Conservation (phyloP, 1,140 invertebrate genomes). For the Euwallacea fornicatus region DNA sequence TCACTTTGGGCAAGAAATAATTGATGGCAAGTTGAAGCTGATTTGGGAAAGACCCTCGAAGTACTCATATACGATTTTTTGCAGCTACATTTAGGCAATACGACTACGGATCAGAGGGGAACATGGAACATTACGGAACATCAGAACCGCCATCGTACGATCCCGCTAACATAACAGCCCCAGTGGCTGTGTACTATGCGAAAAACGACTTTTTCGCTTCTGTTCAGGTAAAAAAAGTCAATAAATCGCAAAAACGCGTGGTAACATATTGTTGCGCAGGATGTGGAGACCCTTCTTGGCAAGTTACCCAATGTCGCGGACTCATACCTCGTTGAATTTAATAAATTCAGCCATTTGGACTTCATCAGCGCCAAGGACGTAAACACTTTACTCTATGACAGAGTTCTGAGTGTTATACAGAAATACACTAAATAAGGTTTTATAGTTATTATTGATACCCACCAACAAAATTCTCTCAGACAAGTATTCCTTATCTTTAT, state of each 20-base stretch:
- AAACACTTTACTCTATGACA: slow-evolving; percentile 20
- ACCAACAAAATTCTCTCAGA: too few species aligned
- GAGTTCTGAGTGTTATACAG: slow-evolving; percentile 5
- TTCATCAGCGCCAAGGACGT: slow-evolving; percentile 30
- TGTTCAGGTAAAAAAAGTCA: slow-evolving; percentile 20
- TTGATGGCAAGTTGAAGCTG: not conserved
- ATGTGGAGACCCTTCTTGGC: slow-evolving; percentile 26
- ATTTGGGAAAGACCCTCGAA: not conserved
- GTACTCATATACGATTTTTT: not conserved
- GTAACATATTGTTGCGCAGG: slow-evolving; percentile 23
- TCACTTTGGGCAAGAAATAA: slow-evolving; percentile 35
- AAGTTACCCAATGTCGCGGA: slow-evolving; percentile 29
- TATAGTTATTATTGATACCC: too few species aligned
- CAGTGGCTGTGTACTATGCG: slow-evolving; percentile 30
- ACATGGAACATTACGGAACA: slow-evolving; percentile 25
- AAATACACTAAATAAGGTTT: not conserved
- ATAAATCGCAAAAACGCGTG: not conserved
- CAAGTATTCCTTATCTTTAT: too few species aligned
- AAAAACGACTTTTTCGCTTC: slow-evolving; percentile 29
- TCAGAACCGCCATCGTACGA: slow-evolving; percentile 31
- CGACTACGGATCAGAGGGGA: slow-evolving; percentile 35
- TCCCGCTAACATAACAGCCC: slow-evolving; percentile 13
- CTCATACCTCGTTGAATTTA: slow-evolving; percentile 10
- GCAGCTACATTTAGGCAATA: slow-evolving; percentile 35
- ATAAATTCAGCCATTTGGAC: slow-evolving; percentile 35